Base-by-base conservation (phyloP, 2,888 invertebrate species). In the Phortica magna region DNA sequence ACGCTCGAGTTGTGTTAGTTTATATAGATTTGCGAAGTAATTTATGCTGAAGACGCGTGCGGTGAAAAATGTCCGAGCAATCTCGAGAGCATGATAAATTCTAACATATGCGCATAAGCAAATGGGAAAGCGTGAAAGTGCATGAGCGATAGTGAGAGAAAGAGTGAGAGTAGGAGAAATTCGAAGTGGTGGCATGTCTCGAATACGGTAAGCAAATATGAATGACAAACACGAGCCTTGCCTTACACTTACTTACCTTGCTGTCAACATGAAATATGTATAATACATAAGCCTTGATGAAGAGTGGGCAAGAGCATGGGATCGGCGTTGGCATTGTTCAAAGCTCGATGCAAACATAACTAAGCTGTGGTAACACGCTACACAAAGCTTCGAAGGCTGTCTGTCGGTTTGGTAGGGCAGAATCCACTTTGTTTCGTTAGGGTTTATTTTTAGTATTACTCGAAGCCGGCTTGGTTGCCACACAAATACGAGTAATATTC, bases 21-120 rank as follows among this genome's bases (percentile, higher is more conserved):
- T 48, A 22, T 14, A 19, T 70, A 48, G 48, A 70, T 43, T 70
- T 70, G 48, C 68, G 17, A 22, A 70, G 68, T 81, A 87, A 87
- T 85, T 85, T 85, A 85, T 87, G 81, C 85, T 87, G 71, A 79
- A 84, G 83, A 77, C 81, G 83, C 84, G 85, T 86, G 85, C 80
- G 57, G 39, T 39, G 72, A 19, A 48, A 43, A 70, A 70, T 70
- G 68, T 70, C 48, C 68, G 48, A 48, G 68, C 68, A 70, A 70
- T 43, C 68, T 48, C 68, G 57, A 57, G 57, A 72, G 72, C 72
- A 72, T 72, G 72, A 72, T 72, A 55, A 72, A 72, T 72, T 72
- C 31, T 19, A 72, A 72, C 70, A 57, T 72, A 72, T 72, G 57
- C 57, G 72, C 72, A 72, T 72, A 57, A 19, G 61, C 19, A 55